Evolutionary conservation across 2,797 vertebrate species (phyloP), one percentile per base, ranked within the genome.

Genomic region (Sebastes nivosus): DNA sequence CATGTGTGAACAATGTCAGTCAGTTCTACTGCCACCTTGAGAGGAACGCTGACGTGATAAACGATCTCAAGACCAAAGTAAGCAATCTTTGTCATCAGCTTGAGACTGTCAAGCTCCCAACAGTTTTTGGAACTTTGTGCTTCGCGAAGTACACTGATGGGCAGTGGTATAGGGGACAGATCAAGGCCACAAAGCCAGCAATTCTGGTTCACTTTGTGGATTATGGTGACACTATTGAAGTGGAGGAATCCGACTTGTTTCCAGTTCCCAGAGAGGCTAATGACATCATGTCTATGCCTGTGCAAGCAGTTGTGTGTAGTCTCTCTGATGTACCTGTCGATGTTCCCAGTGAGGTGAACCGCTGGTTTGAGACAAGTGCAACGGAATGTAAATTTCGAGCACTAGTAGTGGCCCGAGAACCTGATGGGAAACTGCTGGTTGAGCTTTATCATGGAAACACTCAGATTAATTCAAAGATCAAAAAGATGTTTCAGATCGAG

Each of bases 131-230:
- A 73, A 94, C 77, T 3, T 79, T 98, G 88, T 99, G 97, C 87
- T 97, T 99, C 89, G 98, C 97, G 2, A 98, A 94, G 84, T 98
- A 97, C 78, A 96, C 89, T 1, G 97, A 99, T 83, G 94, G 95
- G 34, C 91, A 95, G 36, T 99, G 98, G 99, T 98, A 98, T 52
- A 96, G 99, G 70, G 98, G 95, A 32, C 86, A 96, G 64, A 93
- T 98, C 74, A 93, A 78, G 57, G 93, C 94, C 72, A 92, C 85
- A 86, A 90, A 94, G 1, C 94, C 96, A 9, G 92, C 82, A 1
- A 82, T 90, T 18, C 77, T 94, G 52, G 95, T 99, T 25, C 96
- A 98, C 65, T 99, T 99, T 95, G 98, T 99, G 85, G 99, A 99
- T 93, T 99, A 97, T 84, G 99, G 99, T 0, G 96, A 99, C 88